Evolutionary conservation across 2,113 vertebrate genomes (phyloP), one percentile per base, ranked within the genome.

Genomic region (Urocitellus parryii): DNA sequence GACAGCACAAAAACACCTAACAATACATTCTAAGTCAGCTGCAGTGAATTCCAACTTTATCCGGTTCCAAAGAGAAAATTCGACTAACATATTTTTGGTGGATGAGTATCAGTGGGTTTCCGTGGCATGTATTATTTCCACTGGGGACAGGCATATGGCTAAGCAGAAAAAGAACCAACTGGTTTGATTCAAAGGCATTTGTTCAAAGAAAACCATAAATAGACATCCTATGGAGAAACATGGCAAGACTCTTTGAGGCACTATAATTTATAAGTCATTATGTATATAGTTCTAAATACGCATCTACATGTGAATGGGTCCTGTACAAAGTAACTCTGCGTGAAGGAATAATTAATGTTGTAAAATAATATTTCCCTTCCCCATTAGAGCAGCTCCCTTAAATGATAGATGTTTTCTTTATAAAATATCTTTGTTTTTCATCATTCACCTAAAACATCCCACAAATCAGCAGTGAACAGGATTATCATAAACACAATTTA

Each of bases 11-110:
- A 97, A 96, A 96, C 91, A 96, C 25, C 0, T 0, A 97, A 90
- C 53, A 79, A 90, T 86, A 94, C 0, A 53, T 48, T 34, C 61
- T 53, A 22, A 97, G 24, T n/a, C 39, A 70, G 67, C 32, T 25
- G 84, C 78, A 96, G 32, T 56, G 37, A 97, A 85, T 88, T 96
- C 61, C 24, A 78, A 45, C 22, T 94, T 94, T 97, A 91, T 81
- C 83, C 34, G 39, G 76, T 91, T 83, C 78, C 95, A 97, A 95
- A 93, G 92, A 51, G 58, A 92, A 96, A 98, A 94, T 32, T 81
- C 82, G 13, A 95, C 67, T 74, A 79, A 84, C 76, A 83, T 94
- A 58, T 92, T 97, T 93, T 84, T 16, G 82, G 70, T 70, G 48
- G 29, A 56, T 90, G 85, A 96, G 76, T 63, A 77, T 45, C 76